Base-by-base conservation (phyloP, 2,797 vertebrate species). In the Molossus molossus region DNA sequence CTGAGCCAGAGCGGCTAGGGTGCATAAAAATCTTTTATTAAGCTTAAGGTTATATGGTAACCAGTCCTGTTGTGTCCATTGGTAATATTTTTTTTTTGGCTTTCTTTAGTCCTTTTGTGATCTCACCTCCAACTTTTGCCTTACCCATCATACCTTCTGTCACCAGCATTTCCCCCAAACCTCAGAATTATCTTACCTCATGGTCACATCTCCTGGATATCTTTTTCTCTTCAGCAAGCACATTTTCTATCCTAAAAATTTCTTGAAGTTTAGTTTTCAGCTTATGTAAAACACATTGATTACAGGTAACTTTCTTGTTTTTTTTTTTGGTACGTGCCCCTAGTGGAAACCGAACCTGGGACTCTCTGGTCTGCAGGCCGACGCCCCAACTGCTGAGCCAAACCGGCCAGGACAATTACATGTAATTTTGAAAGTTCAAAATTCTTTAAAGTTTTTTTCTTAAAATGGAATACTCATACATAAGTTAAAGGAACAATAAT, bases 241-340 rank as follows among this genome's bases (percentile, higher is more conserved):
- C 55, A 64, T 83, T 91, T 92, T 72, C 20, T 83, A 57, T 70
- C 25, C 37, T 72, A 37, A 50, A 85, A 70, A 79, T 20, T 65
- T 93, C 62, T 89, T 72, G 29, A 53, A 64, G 62, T 82, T 94
- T 76, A 57, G 33, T 65, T 2, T 9, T 64, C 45, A 27, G 8
- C 25, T 64, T 87, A 87, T 50, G 37, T 77, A 94, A 96, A 77
- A 75, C 45, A 75, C 85, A 82, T 82, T 33, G 33, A 64, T 37
- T 58, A 53, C 14, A 79, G 33, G 64, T 27, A 60, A 80, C 48
- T 62, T 67, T 83, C 33, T 33, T 33, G 2, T 33, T 33, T 33
- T 33, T 33, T 33, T 33, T 33, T 33, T 33, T 33, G 33, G 33
- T 33, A 33, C 33, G 3, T 33, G 33, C 33, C 33, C 33, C 33